A percentile compares a stretch with the other conserved stretches of the same genome.
Conservation (phyloP, 2,888 invertebrate species). For the Anorthoa munda region DNA sequence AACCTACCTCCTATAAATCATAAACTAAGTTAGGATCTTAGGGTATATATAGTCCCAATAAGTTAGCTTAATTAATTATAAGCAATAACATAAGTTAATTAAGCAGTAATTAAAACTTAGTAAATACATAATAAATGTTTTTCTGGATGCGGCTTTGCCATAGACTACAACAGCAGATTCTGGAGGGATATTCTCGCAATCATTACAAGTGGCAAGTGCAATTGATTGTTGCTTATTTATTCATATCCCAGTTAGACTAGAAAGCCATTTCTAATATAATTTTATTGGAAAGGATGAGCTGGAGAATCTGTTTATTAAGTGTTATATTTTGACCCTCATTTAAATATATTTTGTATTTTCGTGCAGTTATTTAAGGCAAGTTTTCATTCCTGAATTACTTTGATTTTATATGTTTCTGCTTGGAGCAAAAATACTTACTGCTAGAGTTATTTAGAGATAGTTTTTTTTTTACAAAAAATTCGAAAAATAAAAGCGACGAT, state of each 20-base stretch:
- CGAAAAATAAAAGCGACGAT: background rate
- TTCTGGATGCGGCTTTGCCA: conserved; percentile 60
- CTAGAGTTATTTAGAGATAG: conserved; percentile 7
- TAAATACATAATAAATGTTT: conserved; percentile 52
- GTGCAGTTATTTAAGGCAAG: conserved; percentile 47
- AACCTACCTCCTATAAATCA: background rate
- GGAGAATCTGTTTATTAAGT: conserved; percentile 40
- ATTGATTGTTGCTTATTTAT: conserved; percentile 55
- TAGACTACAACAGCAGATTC: conserved; percentile 58
- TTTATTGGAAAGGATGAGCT: conserved; percentile 43
- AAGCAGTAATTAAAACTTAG: conserved; percentile 30
- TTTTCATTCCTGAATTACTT: conserved; percentile 45
- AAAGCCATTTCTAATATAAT: conserved; percentile 37
- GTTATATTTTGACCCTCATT: conserved; percentile 34
- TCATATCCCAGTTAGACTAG: conserved; percentile 52
- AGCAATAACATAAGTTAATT: conserved; percentile 24
- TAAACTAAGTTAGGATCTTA: conserved; percentile 14
- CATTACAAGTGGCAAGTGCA: conserved; percentile 57
- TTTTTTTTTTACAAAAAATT: background rate
- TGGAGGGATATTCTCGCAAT: conserved; percentile 60
- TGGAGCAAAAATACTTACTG: conserved; percentile 7
- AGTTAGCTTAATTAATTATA: conserved; percentile 21
- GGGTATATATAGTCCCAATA: conserved; percentile 13
- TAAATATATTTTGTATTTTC: conserved; percentile 49
- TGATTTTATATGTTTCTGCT: conserved; percentile 26